Evolutionary conservation across 2,113 vertebrate species (phyloP).

Genomic region (Lycaon pictus): DNA sequence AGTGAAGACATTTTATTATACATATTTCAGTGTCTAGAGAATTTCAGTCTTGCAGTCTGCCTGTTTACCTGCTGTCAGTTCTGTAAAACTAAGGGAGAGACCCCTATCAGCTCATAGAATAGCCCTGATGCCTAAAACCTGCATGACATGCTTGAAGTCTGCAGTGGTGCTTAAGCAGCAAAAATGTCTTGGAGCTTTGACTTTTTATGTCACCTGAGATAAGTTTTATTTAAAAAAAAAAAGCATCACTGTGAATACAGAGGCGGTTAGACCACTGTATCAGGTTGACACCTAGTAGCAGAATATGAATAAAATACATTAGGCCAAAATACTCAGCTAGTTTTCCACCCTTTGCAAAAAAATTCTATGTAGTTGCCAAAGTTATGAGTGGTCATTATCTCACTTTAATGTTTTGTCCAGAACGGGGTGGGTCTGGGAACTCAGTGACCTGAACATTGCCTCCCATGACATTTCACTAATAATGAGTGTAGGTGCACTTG

Average conservation of each 20-base stretch:
- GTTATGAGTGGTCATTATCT: constrained; percentile 59
- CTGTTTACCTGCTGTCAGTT: constrained; percentile 57
- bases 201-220: neutral
- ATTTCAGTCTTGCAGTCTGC: constrained; percentile 60
- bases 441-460: neutral
- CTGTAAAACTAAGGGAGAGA: constrained; percentile 45
- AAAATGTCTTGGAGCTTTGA: neutral
- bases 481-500: neutral
- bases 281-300: neutral
- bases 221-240: neutral
- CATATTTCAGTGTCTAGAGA: constrained; percentile 62
- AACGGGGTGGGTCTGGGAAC: constrained; percentile 54
- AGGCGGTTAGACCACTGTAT: neutral
- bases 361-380: constrained; percentile 41
- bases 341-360: constrained; percentile 29
- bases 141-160: constrained; percentile 65
- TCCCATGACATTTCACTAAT: constrained; percentile 42
- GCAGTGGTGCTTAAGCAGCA: neutral
- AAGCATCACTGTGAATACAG: neutral
- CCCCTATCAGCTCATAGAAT: constrained; percentile 56
- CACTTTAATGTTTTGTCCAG: constrained; percentile 53
- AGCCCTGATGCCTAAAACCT: constrained; percentile 73
- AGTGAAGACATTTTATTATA: constrained; percentile 70
- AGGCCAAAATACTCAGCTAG: constrained; percentile 24
- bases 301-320: constrained; percentile 8